Base-by-base conservation (phyloP, 2,797 vertebrate genomes). In the Orientallactaga sibirica region DNA sequence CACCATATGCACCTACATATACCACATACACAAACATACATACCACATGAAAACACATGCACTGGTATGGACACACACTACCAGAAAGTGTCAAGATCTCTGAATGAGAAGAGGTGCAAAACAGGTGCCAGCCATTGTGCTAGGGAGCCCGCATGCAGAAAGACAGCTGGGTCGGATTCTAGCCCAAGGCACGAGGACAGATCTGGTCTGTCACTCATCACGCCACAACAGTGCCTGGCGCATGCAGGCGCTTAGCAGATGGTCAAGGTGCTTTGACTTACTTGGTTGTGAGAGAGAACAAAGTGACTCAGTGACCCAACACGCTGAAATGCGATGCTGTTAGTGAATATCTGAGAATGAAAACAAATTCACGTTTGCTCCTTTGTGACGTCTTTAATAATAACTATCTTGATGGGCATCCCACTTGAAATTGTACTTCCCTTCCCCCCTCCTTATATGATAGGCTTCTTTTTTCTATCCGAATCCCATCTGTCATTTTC, bases 71-170 rank as follows among this genome's bases (percentile, higher is more conserved):
- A 7, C 22, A 20, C 15, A 62, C 29, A 9, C 68, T 19, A 3
- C 1, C 16, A 55, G 6, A 27, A 68, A 52, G 19, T 14, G 9
- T 29, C 11, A 52, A 58, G 41, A 24, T 64, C 4, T 24, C 48
- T 11, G 33, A 16, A 5, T 52, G 33, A 61, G 19, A 5, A 76
- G 0, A 10, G 1, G 6, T 8, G 3, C 10, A 22, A 43, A 43
- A 27, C 2, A 8, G 0, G 18, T 7, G 16, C 18, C 41, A 12
- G 7, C 8, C 25, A 52, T 37, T 1, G 22, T 1, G 4, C 1
- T 7, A 3, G 41, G 18, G 27, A 64, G 29, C 18, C 12, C n/a
- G 24, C 0, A 0, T 3, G 8, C 14, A 27, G 18, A 43, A 10
- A 71, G 55, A 14, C 55, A 16, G 3, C 6, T 5, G 3, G 43